Evolutionary conservation across 2,113 vertebrate species (phyloP).

Genomic region (Thomomys bottae): DNA sequence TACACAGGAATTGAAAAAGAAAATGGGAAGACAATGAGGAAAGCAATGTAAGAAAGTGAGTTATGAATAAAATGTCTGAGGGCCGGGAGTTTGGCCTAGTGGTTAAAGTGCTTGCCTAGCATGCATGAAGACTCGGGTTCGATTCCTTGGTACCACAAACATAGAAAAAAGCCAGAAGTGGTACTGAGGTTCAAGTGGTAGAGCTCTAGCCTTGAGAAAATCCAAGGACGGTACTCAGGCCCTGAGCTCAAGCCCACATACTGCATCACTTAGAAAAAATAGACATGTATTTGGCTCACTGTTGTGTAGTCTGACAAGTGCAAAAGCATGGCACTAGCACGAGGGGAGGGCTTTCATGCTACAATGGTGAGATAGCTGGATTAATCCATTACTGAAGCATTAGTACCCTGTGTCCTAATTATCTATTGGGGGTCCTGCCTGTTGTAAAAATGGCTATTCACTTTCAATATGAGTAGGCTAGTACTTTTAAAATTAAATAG

Average conservation of each 20-base stretch:
- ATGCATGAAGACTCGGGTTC: no score
- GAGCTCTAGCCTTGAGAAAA: no score
- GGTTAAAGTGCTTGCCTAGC: no score
- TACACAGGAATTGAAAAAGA: background rate
- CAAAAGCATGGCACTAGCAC: accelerated
- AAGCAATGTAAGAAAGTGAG: background rate
- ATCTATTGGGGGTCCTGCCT: background rate
- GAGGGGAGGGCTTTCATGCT: background rate
- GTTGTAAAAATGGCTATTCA: background rate
- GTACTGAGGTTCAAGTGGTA: no score
- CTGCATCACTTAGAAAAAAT: background rate
- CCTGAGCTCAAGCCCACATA: no score
- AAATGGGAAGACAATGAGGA: background rate
- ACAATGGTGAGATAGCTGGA: background rate
- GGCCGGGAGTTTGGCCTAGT: no score
- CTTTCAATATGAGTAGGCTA: background rate
- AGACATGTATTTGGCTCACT: background rate
- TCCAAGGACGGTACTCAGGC: no score
- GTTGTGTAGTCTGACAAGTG: background rate
- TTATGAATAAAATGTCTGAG: background rate
- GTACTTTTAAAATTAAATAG: no score
- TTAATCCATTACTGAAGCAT: background rate
- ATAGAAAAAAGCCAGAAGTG: no score
- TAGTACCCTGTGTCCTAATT: no score
- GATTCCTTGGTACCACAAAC: no score